Evolutionary conservation across 1,140 invertebrate species (phyloP).

Genomic region (Papilio machaon): DNA sequence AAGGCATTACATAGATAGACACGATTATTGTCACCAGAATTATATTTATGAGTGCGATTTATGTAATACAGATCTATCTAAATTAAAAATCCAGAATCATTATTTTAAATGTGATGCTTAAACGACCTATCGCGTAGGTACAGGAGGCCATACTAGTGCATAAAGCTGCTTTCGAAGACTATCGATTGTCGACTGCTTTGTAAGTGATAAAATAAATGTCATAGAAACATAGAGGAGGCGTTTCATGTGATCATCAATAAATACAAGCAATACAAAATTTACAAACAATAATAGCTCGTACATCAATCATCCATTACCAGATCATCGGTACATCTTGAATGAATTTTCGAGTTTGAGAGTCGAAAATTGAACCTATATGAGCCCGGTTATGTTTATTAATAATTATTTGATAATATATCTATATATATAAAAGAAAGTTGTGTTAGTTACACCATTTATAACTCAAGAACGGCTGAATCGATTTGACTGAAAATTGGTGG

Average conservation of each 20-base stretch:
- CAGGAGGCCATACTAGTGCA: constrained; percentile 1
- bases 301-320: neutral
- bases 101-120: neutral
- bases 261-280: neutral
- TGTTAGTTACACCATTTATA: no score
- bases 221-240: neutral
- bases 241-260: constrained; percentile 3
- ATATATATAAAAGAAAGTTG: no score
- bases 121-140: neutral
- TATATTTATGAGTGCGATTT: no score
- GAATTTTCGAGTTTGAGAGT: neutral
- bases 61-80: no score
- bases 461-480: no score
- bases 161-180: constrained; percentile 6
- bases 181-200: constrained; percentile 7
- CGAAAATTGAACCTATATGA: neutral
- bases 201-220: neutral
- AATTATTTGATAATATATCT: neutral
- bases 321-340: neutral
- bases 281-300: neutral
- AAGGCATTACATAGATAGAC: no score
- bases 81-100: neutral
- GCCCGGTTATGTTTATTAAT: neutral
- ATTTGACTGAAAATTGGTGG: no score
- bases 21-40: no score